These are phyloP conservation scores for Ctenicera cuprea DNA, from an alignment of 2,888 invertebrate genomes.

Conservation along the genomic window DNA sequence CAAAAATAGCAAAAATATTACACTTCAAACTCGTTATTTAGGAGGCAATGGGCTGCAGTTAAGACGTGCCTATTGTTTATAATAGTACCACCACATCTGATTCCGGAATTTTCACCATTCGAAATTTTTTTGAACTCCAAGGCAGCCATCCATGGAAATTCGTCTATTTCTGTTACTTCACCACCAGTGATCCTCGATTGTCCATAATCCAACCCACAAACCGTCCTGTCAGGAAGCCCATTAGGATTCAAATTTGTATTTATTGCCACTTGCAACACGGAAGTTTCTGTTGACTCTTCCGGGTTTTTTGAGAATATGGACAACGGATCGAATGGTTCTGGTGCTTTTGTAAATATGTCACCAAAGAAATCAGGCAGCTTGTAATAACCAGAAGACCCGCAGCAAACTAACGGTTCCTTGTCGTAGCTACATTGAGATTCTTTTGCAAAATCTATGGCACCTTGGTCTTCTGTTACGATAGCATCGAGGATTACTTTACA, in stretches of 20 bases:
- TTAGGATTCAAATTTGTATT: background rate
- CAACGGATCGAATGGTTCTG: background rate
- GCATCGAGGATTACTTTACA: conserved; percentile 69
- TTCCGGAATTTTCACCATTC: conserved; percentile 28
- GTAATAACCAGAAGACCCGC: conserved; percentile 57
- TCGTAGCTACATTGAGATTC: conserved; percentile 73
- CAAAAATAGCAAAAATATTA: no score
- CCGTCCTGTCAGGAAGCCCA: conserved; percentile 17
- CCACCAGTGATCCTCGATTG: conserved; percentile 58
- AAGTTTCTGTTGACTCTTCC: background rate
- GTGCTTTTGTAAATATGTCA: background rate
- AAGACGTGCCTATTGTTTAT: conserved; percentile 72
- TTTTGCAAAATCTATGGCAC: conserved; percentile 65
- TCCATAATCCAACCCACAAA: conserved; percentile 33
- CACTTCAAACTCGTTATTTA: background rate
- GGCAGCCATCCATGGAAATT: conserved; percentile 72
- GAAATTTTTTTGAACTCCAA: conserved; percentile 67
- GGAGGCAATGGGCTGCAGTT: conserved; percentile 71
- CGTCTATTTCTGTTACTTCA: conserved; percentile 66
- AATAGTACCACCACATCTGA: conserved; percentile 70
- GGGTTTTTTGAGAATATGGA: background rate
- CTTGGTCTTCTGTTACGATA: conserved; percentile 58
- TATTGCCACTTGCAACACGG: background rate
- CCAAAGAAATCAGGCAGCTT: background rate
- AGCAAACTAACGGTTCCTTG: conserved; percentile 47